Conservation (phyloP, 2,888 invertebrate species). For the Sminthurinus aureus region DNA sequence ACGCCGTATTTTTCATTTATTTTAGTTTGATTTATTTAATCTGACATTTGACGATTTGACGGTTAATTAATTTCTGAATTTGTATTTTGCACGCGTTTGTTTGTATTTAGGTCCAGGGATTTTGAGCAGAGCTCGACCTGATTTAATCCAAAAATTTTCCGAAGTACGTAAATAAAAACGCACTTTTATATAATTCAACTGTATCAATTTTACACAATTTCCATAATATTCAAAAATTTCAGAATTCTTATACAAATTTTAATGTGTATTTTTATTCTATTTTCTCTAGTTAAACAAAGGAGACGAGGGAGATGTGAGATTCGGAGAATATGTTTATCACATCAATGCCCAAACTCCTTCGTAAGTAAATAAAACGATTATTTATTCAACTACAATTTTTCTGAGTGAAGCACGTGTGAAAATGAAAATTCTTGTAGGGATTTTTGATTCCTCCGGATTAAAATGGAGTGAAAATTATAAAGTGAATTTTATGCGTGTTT, state of each 20-base stretch:
- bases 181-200: too few species aligned
- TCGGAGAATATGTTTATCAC: constrained; percentile 90
- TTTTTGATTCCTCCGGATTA: too few species aligned
- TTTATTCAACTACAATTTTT: not conserved
- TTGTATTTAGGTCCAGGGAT: constrained; percentile 28
- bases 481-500: not conserved
- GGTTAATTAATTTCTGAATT: too few species aligned
- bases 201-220: too few species aligned
- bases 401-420: not conserved
- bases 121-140: constrained; percentile 43
- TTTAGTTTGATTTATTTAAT: constrained; percentile 31
- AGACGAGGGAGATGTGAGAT: constrained; percentile 67
- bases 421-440: too few species aligned
- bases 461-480: too few species aligned
- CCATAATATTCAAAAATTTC: too few species aligned
- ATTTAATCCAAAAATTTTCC: constrained; percentile 79
- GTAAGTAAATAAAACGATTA: constrained; percentile 65
- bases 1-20: not conserved
- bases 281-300: constrained; percentile 61
- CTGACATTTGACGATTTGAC: too few species aligned
- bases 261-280: too few species aligned
- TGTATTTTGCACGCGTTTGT: not conserved
- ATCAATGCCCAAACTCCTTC: constrained; percentile 93
- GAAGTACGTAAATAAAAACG: constrained; percentile 75
- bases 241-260: too few species aligned